Percentiles rank a stretch among this genome's conserved stretches.
Evolutionary conservation across 2,113 vertebrate species (phyloP).

Genomic region (Nothocercus nigrocapillus): DNA sequence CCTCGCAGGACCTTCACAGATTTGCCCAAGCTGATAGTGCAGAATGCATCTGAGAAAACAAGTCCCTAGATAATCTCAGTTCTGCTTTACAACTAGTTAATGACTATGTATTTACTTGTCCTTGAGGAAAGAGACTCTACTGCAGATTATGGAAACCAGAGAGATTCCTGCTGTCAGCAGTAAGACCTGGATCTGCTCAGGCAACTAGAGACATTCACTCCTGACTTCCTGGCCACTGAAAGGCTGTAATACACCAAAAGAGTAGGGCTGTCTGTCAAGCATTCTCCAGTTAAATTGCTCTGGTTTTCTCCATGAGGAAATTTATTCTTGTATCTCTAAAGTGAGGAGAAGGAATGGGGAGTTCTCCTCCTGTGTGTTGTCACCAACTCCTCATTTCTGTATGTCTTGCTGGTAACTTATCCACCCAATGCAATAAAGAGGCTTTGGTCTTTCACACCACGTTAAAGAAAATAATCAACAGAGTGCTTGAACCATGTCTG

Average conservation of each 20-base stretch:
- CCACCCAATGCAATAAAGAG: conserved; percentile 23
- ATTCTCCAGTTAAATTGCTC: not conserved
- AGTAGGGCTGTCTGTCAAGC: not conserved
- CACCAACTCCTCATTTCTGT: conserved; percentile 43
- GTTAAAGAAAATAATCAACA: conserved; percentile 55
- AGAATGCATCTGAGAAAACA: conserved; percentile 14
- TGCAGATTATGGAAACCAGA: not conserved
- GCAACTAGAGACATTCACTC: not conserved
- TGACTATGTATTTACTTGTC: conserved; percentile 7
- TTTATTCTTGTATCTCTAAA: conserved; percentile 4
- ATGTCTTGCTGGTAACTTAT: conserved; percentile 39
- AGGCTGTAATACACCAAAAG: not conserved
- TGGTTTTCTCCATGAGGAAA: not conserved
- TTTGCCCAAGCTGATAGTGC: not conserved
- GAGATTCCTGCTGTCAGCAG: not conserved
- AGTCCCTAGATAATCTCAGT: not conserved
- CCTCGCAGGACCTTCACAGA: not conserved
- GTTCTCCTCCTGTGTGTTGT: conserved; percentile 23
- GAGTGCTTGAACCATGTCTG: conserved; percentile 21
- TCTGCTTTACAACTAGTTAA: conserved; percentile 14
- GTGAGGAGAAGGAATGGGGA: not conserved
- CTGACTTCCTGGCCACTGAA: not conserved
- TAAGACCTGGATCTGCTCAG: not conserved
- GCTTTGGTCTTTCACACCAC: conserved; percentile 39
- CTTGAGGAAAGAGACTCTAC: conserved; percentile 9